Conservation (phyloP, 2,113 vertebrate species). For the Choloepus hoffmanni region DNA sequence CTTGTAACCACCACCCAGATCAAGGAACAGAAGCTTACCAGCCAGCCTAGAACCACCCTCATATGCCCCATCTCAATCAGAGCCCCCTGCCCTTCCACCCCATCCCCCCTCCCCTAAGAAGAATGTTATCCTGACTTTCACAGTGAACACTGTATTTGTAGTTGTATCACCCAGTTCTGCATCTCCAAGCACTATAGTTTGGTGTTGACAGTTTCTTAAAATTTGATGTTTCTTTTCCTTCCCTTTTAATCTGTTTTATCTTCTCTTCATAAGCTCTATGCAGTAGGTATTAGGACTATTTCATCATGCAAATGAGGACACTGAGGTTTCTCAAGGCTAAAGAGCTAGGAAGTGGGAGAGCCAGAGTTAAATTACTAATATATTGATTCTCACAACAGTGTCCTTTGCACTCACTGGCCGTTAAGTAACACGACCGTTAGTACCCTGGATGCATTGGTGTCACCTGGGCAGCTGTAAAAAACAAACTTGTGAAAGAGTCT, state of each 20-base stretch:
- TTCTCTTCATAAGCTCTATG: neutral
- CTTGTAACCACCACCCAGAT: neutral
- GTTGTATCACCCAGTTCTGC: slow-evolving; percentile 6
- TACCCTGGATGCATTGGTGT: neutral
- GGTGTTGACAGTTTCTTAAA: neutral
- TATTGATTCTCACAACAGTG: neutral
- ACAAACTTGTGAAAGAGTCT: neutral
- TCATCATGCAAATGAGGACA: neutral
- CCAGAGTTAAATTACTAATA: neutral
- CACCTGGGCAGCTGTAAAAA: slow-evolving; percentile 7
- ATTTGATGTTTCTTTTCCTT: neutral
- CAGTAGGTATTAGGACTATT: neutral
- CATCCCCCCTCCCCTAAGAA: neutral
- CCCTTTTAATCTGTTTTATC: neutral
- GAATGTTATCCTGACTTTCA: neutral
- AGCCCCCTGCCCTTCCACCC: neutral
- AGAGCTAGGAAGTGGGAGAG: neutral
- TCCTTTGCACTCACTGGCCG: neutral
- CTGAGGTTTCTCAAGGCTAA: neutral
- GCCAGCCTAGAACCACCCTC: neutral
- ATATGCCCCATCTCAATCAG: neutral
- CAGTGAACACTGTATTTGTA: neutral
- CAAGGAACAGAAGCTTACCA: neutral
- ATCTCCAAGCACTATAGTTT: slow-evolving; percentile 32
- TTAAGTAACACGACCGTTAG: neutral